phyloP scores from a whole-genome alignment of 2,888 invertebrate species.

The Tetanocera ferruginea region DNA sequence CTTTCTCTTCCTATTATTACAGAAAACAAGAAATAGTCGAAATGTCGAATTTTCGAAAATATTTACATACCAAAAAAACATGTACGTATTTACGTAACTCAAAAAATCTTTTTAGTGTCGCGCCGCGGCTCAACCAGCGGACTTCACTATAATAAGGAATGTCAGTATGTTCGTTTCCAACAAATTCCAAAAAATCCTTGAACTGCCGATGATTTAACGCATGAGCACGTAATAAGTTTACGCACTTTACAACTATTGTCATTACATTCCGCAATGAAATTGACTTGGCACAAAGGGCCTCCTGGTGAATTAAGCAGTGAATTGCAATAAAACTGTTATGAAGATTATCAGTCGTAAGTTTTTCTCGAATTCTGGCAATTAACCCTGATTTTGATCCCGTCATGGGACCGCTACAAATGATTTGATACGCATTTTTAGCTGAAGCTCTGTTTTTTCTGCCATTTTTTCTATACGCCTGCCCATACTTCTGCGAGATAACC shows the following conservation, averaged over 20 bases:
- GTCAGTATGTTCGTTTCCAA: neutral
- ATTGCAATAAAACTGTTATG: too few relatives aligned
- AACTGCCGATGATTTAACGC: neutral
- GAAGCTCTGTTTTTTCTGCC: too few relatives aligned
- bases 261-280: neutral
- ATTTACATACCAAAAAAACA: neutral
- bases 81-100: neutral
- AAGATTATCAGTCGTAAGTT: too few relatives aligned
- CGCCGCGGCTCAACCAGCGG: neutral
- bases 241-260: neutral
- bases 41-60: too few relatives aligned
- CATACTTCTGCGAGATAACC: too few relatives aligned
- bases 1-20: too few relatives aligned
- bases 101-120: neutral
- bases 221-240: neutral
- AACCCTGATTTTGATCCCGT: neutral
- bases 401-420: too few relatives aligned
- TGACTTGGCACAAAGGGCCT: neutral
- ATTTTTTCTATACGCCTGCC: too few relatives aligned
- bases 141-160: neutral
- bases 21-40: too few relatives aligned
- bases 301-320: too few relatives aligned
- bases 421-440: too few relatives aligned
- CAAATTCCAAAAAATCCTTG: neutral
- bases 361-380: too few relatives aligned